These are phyloP conservation scores for Stenopsyche tienmushanensis DNA, from an alignment of 1,140 invertebrate species.

Conservation along the genomic window DNA sequence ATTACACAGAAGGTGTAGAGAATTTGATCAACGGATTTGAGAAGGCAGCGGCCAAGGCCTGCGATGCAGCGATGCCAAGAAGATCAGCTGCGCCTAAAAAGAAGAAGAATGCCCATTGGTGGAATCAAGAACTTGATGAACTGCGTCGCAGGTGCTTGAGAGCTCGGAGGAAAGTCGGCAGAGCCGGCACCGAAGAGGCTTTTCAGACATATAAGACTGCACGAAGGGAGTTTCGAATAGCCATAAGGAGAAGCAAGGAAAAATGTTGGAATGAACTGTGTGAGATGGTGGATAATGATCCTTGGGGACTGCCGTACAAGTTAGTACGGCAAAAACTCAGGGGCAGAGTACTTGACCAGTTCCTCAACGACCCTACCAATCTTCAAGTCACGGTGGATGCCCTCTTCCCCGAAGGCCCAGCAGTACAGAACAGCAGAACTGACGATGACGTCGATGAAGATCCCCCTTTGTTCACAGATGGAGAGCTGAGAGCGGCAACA, in stretches of 20 bases:
- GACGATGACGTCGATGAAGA: not conserved
- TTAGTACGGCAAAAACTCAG: too few relatives aligned
- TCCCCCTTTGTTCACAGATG: constrained; percentile 19
- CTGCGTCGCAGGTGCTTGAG: constrained; percentile 39
- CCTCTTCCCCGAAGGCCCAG: constrained; percentile 40
- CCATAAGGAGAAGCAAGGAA: constrained; percentile 24
- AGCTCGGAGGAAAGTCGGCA: constrained; percentile 15
- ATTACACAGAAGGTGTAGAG: constrained; percentile 5
- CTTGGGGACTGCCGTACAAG: too few relatives aligned
- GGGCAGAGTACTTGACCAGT: constrained; percentile 39
- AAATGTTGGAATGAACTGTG: too few relatives aligned
- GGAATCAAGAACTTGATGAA: constrained; percentile 42
- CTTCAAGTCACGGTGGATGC: constrained; percentile 27
- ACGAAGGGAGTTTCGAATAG: constrained; percentile 29
- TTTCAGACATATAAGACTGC: not conserved
- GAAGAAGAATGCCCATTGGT: constrained; percentile 41
- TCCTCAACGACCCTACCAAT: constrained; percentile 30
- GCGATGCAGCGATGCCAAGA: constrained; percentile 13
- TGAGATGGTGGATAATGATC: constrained; percentile 40
- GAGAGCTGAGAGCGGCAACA: constrained; percentile 41
- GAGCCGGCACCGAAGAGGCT: too few relatives aligned
- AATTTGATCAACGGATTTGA: constrained; percentile 6
- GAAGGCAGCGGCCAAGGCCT: constrained; percentile 27
- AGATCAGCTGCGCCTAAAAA: constrained; percentile 3
- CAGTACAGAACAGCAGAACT: constrained; percentile 35